A percentile compares a stretch with the other conserved stretches of the same genome.
These are phyloP conservation scores for Thaleichthys pacificus DNA, from an alignment of 2,797 vertebrate species.

Conservation along the genomic window DNA sequence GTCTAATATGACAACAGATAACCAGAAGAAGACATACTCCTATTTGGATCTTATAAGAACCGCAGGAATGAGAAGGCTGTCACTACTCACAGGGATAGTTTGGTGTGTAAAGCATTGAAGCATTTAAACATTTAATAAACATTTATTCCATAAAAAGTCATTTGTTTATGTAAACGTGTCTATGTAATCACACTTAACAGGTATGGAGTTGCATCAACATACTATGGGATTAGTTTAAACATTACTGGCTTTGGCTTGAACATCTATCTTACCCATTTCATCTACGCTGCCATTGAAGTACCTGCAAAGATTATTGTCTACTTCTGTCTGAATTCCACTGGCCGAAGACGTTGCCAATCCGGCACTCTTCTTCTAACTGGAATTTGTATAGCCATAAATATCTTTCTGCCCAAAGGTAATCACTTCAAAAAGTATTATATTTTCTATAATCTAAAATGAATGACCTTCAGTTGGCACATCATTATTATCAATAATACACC, in stretches of 20 bases:
- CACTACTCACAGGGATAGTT: conserved; percentile 74
- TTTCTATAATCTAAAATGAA: not conserved
- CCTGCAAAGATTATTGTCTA: conserved; percentile 81
- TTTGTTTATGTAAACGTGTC: not conserved
- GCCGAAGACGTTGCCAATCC: conserved; percentile 74
- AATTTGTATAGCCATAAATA: conserved; percentile 70
- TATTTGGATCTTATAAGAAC: conserved; percentile 83
- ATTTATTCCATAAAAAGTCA: not conserved
- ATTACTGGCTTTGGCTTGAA: conserved; percentile 80
- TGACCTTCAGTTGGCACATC: too few species aligned
- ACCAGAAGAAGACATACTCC: conserved; percentile 64
- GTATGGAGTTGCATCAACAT: conserved; percentile 86
- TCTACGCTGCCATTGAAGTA: conserved; percentile 82
- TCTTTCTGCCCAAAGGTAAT: conserved; percentile 56
- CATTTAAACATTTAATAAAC: not conserved
- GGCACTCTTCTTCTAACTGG: conserved; percentile 72
- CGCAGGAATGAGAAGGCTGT: conserved; percentile 71
- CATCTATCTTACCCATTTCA: conserved; percentile 84
- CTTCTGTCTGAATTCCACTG: conserved; percentile 64
- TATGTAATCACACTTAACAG: conserved; percentile 56
- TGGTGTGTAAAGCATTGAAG: conserved; percentile 71
- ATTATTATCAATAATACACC: too few species aligned
- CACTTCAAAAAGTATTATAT: not conserved
- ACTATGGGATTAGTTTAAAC: conserved; percentile 86
- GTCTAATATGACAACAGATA: conserved; percentile 52